These are phyloP conservation scores for Labeo catla DNA, from an alignment of 2,113 vertebrate genomes.

Conservation along the genomic window DNA sequence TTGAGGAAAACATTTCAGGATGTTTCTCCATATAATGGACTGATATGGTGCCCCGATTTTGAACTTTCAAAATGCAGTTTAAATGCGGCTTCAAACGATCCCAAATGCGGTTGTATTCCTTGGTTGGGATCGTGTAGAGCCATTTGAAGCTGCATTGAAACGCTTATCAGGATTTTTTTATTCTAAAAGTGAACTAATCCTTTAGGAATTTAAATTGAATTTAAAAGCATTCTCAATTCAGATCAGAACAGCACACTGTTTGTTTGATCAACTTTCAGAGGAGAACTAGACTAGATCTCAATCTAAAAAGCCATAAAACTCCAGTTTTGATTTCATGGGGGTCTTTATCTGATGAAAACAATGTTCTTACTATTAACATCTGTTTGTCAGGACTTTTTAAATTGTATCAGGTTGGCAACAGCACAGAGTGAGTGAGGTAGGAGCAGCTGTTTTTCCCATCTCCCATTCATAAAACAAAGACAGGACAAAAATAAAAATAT, in stretches of 20 bases:
- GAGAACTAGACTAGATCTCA: neutral
- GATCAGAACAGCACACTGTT: neutral
- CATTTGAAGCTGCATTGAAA: too few relatives aligned
- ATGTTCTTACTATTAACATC: neutral
- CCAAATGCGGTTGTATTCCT: too few relatives aligned
- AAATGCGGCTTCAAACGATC: too few relatives aligned
- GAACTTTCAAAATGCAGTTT: too few relatives aligned
- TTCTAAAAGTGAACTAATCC: too few relatives aligned
- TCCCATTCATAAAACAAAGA: conserved; percentile 18
- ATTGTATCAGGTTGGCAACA: neutral
- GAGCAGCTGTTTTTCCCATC: neutral
- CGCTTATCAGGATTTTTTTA: too few relatives aligned
- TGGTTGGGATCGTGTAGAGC: too few relatives aligned
- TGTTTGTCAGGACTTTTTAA: neutral
- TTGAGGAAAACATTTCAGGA: too few relatives aligned
- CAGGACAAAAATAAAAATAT: neutral
- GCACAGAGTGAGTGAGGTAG: neutral
- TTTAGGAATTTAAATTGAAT: neutral
- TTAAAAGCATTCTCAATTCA: neutral
- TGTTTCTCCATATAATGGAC: too few relatives aligned
- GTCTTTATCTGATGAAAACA: neutral
- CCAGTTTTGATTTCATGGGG: neutral
- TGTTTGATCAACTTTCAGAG: neutral
- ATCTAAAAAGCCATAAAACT: neutral
- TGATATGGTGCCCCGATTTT: too few relatives aligned